Conservation (phyloP, 2,797 vertebrate species). For the Xenentodon cancila region DNA sequence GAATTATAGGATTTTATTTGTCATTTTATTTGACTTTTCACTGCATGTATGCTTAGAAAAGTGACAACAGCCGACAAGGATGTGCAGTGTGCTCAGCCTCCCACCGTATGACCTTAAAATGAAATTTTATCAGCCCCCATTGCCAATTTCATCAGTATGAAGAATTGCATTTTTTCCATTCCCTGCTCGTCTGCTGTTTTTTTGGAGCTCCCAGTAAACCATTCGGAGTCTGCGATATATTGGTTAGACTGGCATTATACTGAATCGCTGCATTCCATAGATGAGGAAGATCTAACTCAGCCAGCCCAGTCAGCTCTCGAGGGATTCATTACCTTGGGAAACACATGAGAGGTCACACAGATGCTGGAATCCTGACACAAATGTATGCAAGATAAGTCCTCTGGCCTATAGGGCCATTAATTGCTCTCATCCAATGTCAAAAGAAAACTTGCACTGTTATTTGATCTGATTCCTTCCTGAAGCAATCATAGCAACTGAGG, state of each 20-base stretch:
- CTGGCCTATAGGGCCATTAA: conserved; percentile 32
- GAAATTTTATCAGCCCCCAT: conserved; percentile 42
- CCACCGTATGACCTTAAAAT: conserved; percentile 40
- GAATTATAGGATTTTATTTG: conserved; percentile 26
- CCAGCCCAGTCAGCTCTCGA: conserved; percentile 30
- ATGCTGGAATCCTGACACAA: conserved; percentile 41
- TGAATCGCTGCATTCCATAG: conserved; percentile 64
- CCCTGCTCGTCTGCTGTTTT: conserved; percentile 16
- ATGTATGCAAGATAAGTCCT: conserved; percentile 20
- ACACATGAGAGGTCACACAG: conserved; percentile 49
- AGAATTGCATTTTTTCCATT: conserved; percentile 22
- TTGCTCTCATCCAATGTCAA: conserved; percentile 44
- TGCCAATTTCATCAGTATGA: conserved; percentile 27
- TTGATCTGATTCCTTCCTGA: conserved; percentile 46
- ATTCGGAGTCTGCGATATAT: conserved; percentile 60
- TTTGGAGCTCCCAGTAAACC: conserved; percentile 25
- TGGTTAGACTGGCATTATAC: conserved; percentile 43
- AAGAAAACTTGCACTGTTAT: conserved; percentile 44
- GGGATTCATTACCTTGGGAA: conserved; percentile 71
- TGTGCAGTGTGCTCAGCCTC: conserved; percentile 26
- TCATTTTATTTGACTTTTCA: conserved; percentile 6
- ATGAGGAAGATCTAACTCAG: conserved; percentile 44
- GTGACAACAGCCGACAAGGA: conserved; percentile 53
- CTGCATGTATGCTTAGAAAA: conserved; percentile 35
- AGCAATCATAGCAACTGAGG: conserved; percentile 43